Base-by-base conservation (phyloP, 2,888 invertebrate genomes). In the Ophion obscuratus region DNA sequence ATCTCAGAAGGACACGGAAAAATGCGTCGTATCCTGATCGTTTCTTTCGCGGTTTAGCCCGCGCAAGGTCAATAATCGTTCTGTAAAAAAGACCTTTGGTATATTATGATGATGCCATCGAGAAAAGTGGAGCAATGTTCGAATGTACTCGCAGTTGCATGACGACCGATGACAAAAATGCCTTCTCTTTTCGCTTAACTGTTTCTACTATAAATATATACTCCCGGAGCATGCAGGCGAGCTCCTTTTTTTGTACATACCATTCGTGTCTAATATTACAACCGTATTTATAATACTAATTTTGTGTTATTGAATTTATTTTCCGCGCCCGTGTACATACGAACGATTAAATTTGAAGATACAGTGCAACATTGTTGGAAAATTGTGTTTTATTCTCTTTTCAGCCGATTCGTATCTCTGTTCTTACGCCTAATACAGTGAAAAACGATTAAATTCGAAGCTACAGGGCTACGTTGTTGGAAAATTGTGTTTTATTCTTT, bases 11-110 rank as follows among this genome's bases (percentile, higher is more conserved):
- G 96, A 97, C 91, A 96, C 97, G 92, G 98, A 98, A 92, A 98
- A 97, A 94, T 98, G 98, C 94, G 96, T 97, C 90, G 96, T 98
- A 93, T 97, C 98, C 95, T 98, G 97, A 98, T 97, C 91, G 77
- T 94, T 94, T 84, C 93, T 92, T n/a, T 87, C 84, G 86, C 84
- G 84, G 81, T 87, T 87, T 24, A 77, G 68, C 40, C 83, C 86
- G 86, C 86, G 86, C n/a, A 86, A 79, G 17, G 74, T 53, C 20
- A 76, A 83, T 36, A 81, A 78, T 57, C 67, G 74, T 59, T 27
- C 71, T 27, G 81, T 62, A 27, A 62, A 79, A 61, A 24, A 62
- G 44, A 79, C 44, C 4, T 59, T 66, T 59, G 71, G 66, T 71
- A 74, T 74, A 36, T 62, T 67, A 61, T 78, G 67, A 61, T 78